These are phyloP conservation scores for Argyrosomus regius DNA, from an alignment of 2,797 vertebrate species.

Conservation along the genomic window DNA sequence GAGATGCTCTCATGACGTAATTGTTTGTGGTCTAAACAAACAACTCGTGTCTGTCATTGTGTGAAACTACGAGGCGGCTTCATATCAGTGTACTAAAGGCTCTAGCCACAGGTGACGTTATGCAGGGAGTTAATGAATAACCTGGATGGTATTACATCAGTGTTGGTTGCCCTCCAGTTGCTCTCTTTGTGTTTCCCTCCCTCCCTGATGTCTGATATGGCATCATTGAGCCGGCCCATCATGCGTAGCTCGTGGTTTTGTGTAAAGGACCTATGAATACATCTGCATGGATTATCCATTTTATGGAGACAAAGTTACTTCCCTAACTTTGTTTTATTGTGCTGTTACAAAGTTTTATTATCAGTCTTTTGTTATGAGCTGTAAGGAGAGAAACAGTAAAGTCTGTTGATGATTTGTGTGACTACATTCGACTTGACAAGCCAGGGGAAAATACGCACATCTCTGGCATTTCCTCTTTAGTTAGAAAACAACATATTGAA, in stretches of 20 bases:
- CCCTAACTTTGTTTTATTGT: slow-evolving; percentile 32
- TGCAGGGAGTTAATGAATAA: slow-evolving; percentile 79
- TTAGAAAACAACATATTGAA: background rate
- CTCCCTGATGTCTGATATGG: slow-evolving; percentile 60
- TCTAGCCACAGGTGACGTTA: slow-evolving; percentile 75
- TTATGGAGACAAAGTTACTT: slow-evolving; percentile 34
- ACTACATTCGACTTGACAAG: slow-evolving; percentile 14
- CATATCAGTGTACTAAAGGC: slow-evolving; percentile 44
- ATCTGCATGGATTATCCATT: slow-evolving; percentile 21
- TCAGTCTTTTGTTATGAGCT: slow-evolving; percentile 41
- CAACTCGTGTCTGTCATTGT: slow-evolving; percentile 58
- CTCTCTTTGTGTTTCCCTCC: slow-evolving; percentile 72
- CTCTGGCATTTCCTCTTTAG: slow-evolving; percentile 14
- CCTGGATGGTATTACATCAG: slow-evolving; percentile 79
- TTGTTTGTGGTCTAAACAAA: slow-evolving; percentile 73
- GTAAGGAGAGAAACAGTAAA: slow-evolving; percentile 27
- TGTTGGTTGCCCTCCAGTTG: slow-evolving; percentile 68
- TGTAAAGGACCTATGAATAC: slow-evolving; percentile 24
- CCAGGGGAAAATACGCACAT: background rate
- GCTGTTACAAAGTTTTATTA: slow-evolving; percentile 26
- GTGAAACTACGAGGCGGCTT: slow-evolving; percentile 35
- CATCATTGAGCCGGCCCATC: slow-evolving; percentile 47
- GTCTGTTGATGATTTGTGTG: slow-evolving; percentile 55
- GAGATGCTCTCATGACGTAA: slow-evolving; percentile 63
- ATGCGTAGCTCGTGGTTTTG: slow-evolving; percentile 47